Conservation (phyloP, 2,888 invertebrate genomes). For the Candidula unifasciata region DNA sequence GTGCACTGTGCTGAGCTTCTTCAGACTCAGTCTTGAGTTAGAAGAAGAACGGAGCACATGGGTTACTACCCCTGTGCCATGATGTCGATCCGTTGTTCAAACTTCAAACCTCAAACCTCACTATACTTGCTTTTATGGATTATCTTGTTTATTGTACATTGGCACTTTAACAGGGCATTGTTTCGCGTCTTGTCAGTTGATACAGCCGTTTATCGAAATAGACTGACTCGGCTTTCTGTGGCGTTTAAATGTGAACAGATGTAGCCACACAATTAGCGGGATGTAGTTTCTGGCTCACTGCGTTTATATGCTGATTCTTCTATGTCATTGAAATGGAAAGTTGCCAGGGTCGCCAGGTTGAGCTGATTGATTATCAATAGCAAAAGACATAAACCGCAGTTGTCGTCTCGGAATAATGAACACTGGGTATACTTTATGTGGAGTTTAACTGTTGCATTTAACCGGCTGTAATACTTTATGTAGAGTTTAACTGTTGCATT, state of each 20-base stretch:
- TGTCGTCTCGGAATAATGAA: background rate
- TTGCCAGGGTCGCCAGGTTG: background rate
- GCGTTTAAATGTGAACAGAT: background rate
- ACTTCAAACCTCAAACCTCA: too few species aligned
- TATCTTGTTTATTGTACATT: too few species aligned
- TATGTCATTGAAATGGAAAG: background rate
- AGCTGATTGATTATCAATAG: slow-evolving; percentile 10
- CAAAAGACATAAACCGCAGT: background rate
- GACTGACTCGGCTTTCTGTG: background rate
- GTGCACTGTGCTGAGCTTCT: too few species aligned
- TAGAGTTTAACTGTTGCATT: background rate
- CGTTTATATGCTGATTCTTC: slow-evolving; percentile 4
- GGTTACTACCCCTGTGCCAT: too few species aligned
- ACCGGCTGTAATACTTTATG: background rate
- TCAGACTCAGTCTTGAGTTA: too few species aligned
- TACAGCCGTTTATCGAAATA: background rate
- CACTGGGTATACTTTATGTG: background rate
- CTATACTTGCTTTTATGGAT: too few species aligned
- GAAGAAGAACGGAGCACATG: too few species aligned
- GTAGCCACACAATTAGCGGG: background rate
- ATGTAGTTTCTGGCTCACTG: background rate
- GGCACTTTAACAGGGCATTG: too few species aligned
- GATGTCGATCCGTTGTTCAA: too few species aligned
- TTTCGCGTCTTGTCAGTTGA: background rate
- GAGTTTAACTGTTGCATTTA: background rate